Evolutionary conservation across 1,140 invertebrate species (phyloP).

Genomic region (Thalassaphorura encarpata): DNA sequence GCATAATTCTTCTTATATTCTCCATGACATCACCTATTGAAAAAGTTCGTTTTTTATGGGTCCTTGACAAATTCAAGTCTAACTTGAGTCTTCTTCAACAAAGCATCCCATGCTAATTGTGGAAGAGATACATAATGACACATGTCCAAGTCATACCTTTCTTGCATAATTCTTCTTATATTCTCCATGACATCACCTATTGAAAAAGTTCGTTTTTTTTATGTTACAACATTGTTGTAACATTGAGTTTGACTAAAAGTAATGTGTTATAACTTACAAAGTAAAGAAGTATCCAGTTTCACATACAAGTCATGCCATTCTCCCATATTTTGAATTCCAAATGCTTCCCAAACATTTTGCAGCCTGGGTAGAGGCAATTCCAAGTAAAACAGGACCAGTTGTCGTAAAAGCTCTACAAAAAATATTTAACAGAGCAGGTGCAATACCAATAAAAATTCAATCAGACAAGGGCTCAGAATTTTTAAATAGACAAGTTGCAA

Average conservation of each 20-base stretch:
- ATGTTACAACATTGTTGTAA: slow-evolving; percentile 13
- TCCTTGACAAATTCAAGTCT: slow-evolving; percentile 41
- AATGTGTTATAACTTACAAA: background rate
- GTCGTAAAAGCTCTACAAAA: background rate
- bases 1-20: too few species aligned
- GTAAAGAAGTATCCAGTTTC: background rate
- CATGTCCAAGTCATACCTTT: slow-evolving; percentile 10
- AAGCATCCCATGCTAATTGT: background rate
- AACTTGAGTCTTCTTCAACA: background rate
- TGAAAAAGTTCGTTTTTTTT: too few species aligned
- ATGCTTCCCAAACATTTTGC: slow-evolving; percentile 39
- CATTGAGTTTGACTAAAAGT: background rate
- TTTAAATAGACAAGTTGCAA: too few species aligned
- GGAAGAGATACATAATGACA: slow-evolving; percentile 7
- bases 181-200: slow-evolving; percentile 8
- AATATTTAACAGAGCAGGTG: too few species aligned
- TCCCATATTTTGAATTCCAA: slow-evolving; percentile 36
- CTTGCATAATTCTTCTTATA: background rate
- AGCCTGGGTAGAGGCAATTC: slow-evolving; percentile 22
- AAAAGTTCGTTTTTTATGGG: too few species aligned
- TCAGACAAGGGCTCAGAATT: too few species aligned
- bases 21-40: too few species aligned
- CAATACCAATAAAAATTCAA: too few species aligned
- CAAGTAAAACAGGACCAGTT: background rate
- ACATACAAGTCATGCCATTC: slow-evolving; percentile 41